A percentile compares a stretch with the other conserved stretches of the same genome.
Conservation (phyloP, 1,140 invertebrate species). For the Helicoverpa zea region DNA sequence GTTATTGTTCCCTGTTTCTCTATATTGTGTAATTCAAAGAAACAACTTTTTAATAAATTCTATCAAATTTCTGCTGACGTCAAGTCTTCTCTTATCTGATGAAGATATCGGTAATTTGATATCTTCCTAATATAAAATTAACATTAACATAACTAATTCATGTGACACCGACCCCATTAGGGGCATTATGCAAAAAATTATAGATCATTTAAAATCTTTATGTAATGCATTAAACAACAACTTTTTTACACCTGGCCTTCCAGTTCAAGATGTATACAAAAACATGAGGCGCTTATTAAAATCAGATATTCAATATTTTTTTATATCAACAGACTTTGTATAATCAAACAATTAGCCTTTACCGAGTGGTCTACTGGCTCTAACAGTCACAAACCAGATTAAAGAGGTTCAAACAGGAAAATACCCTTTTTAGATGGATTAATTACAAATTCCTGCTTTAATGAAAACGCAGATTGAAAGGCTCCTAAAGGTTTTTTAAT, state of each 20-base stretch:
- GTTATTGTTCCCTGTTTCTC: no score
- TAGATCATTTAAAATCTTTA: background rate
- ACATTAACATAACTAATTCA: conserved; percentile 8
- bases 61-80: background rate
- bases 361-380: background rate
- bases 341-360: conserved; percentile 10
- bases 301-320: background rate
- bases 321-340: background rate
- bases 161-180: conserved; percentile 1
- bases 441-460: conserved; percentile 55
- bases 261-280: background rate
- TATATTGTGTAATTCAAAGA: no score
- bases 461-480: conserved; percentile 52
- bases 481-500: conserved; percentile 50
- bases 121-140: background rate
- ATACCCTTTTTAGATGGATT: conserved; percentile 51
- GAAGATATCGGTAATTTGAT: conserved; percentile 9
- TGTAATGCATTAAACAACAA: conserved; percentile 5
- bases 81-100: no score
- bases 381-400: conserved; percentile 35
- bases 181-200: background rate
- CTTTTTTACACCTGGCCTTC: conserved; percentile 15
- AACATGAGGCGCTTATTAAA: conserved; percentile 4
- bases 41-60: no score
- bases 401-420: conserved; percentile 45